Conservation (phyloP, 2,888 invertebrate species). For the Thereva nobilitata region DNA sequence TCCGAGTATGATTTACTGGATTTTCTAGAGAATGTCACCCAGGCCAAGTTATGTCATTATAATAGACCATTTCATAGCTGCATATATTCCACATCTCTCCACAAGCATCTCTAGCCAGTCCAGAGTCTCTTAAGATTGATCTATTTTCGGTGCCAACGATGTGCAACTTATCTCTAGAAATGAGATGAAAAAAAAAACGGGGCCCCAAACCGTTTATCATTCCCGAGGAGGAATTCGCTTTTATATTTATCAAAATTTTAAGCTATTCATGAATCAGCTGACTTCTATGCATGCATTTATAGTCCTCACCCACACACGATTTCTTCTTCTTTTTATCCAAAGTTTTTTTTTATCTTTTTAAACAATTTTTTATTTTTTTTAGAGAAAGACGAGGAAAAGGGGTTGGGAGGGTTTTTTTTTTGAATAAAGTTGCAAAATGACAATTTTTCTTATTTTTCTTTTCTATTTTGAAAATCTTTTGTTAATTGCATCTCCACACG, state of each 20-base stretch:
- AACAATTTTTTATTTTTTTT: background rate
- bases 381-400: background rate
- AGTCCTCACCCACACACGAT: too few species aligned
- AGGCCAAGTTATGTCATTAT: constrained; percentile 35
- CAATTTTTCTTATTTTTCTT: background rate
- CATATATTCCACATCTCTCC: constrained; percentile 1
- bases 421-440: background rate
- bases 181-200: too few species aligned
- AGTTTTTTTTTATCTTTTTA: background rate
- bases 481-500: too few species aligned
- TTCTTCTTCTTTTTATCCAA: too few species aligned
- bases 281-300: too few species aligned
- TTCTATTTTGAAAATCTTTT: background rate
- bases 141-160: constrained; percentile 21
- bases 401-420: background rate
- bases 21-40: constrained; percentile 32
- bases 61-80: constrained; percentile 22
- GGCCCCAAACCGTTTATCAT: too few species aligned
- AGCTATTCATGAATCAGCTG: too few species aligned
- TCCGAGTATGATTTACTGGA: constrained; percentile 33
- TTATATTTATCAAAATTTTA: too few species aligned
- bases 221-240: too few species aligned
- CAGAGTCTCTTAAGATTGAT: constrained; percentile 9
- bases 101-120: background rate
- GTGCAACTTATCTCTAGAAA: constrained; percentile 11